A percentile compares a stretch with the other conserved stretches of the same genome.
These are phyloP conservation scores for Leptinotarsa lineolata DNA, from an alignment of 1,140 invertebrate genomes.

Conservation along the genomic window DNA sequence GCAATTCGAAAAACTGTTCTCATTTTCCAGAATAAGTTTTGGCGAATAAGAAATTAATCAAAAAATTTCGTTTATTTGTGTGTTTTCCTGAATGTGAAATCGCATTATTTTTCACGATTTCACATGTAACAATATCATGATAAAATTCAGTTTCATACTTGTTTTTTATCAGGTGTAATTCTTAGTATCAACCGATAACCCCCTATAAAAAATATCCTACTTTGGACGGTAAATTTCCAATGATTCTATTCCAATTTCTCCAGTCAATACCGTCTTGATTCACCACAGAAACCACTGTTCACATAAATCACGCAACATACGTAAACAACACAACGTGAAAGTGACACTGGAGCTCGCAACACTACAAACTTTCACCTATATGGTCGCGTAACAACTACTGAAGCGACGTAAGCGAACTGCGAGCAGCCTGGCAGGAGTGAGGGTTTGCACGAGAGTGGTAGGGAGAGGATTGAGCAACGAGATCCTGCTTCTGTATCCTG, in stretches of 20 bases:
- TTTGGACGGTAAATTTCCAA: too few relatives aligned
- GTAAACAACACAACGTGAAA: neutral
- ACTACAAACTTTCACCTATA: neutral
- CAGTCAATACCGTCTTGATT: neutral
- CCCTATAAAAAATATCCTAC: too few relatives aligned
- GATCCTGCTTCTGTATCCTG: neutral
- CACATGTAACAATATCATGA: too few relatives aligned
- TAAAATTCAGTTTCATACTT: too few relatives aligned
- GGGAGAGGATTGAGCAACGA: conserved; percentile 1
- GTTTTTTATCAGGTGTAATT: too few relatives aligned
- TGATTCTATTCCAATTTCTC: neutral
- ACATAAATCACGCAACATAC: neutral
- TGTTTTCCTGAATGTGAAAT: too few relatives aligned
- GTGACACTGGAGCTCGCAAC: neutral
- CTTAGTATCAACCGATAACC: too few relatives aligned
- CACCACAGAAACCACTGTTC: neutral
- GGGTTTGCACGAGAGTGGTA: neutral
- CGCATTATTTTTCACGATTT: too few relatives aligned
- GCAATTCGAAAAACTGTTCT: too few relatives aligned
- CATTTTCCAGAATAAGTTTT: too few relatives aligned
- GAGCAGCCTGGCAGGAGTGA: neutral
- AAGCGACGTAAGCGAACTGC: neutral
- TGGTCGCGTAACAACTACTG: neutral
- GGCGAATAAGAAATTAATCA: too few relatives aligned
- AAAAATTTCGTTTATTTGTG: too few relatives aligned